These are phyloP conservation scores for Cryptoprocta ferox DNA, from an alignment of 2,797 vertebrate genomes.

Conservation along the genomic window DNA sequence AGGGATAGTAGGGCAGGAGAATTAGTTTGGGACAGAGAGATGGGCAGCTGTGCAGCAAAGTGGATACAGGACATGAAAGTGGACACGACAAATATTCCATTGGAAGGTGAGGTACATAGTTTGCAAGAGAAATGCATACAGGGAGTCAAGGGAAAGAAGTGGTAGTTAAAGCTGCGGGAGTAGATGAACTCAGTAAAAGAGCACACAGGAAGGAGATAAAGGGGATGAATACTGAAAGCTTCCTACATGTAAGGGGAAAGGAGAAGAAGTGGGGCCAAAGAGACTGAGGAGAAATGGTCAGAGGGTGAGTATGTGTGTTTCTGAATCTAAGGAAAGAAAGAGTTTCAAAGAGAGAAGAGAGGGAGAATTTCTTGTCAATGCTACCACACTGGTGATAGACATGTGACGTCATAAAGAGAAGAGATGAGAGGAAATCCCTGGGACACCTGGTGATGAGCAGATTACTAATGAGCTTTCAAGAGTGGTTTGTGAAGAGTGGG, in stretches of 20 bases:
- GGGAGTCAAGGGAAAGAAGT: not conserved
- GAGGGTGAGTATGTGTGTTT: rapidly evolving
- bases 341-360: not conserved
- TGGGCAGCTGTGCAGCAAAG: not conserved
- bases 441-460: not conserved
- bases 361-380: not conserved
- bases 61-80: not conserved
- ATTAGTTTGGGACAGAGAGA: not conserved
- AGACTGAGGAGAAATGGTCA: not conserved
- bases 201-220: not conserved
- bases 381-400: not conserved
- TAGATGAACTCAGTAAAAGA: not conserved
- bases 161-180: not conserved
- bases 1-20: not conserved
- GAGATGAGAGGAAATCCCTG: not conserved
- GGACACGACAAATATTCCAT: not conserved
- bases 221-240: not conserved
- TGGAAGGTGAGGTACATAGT: not conserved
- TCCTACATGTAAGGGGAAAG: not conserved
- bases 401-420: not conserved
- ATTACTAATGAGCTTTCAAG: not conserved
- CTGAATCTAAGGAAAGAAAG: not conserved
- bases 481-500: not conserved
- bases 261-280: not conserved
- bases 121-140: not conserved